Conservation (phyloP, 1,140 invertebrate genomes). For the Psilanteris sp. region DNA sequence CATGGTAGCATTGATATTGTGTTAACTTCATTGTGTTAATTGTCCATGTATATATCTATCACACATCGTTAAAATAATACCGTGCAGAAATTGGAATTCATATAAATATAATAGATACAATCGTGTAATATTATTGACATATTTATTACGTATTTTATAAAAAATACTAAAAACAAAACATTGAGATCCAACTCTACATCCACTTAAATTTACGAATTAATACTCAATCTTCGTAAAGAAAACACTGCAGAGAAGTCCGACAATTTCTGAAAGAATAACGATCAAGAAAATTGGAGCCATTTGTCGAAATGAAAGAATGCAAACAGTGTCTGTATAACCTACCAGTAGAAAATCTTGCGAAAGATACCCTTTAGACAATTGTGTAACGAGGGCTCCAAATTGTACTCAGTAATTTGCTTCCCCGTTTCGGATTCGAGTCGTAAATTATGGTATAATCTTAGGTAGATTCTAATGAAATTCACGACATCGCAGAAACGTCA, state of each 20-base stretch:
- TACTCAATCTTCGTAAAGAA: slow-evolving; percentile 11
- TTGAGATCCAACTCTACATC: too few species aligned
- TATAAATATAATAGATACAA: too few species aligned
- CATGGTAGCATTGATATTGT: too few species aligned
- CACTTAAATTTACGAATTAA: slow-evolving; percentile 13
- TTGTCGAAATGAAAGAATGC: slow-evolving; percentile 59
- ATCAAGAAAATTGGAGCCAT: slow-evolving; percentile 41
- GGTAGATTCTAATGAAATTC: slow-evolving; percentile 76
- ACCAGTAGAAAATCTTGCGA: slow-evolving; percentile 29
- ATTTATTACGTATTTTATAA: too few species aligned
- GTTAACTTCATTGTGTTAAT: too few species aligned
- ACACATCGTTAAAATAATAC: too few species aligned
- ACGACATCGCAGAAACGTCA: slow-evolving; percentile 73
- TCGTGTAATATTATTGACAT: too few species aligned
- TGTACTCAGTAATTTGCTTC: background rate
- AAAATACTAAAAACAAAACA: too few species aligned
- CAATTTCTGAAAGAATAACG: slow-evolving; percentile 31
- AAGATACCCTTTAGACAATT: slow-evolving; percentile 7
- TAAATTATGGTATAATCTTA: slow-evolving; percentile 65
- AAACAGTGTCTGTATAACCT: slow-evolving; percentile 51
- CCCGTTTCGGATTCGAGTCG: slow-evolving; percentile 48
- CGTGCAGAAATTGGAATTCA: too few species aligned
- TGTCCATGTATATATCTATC: too few species aligned
- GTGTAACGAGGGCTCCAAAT: slow-evolving; percentile 49
- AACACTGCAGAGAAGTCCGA: background rate